Conservation (phyloP, 23 tunicate species). For the Pegea sp. region DNA sequence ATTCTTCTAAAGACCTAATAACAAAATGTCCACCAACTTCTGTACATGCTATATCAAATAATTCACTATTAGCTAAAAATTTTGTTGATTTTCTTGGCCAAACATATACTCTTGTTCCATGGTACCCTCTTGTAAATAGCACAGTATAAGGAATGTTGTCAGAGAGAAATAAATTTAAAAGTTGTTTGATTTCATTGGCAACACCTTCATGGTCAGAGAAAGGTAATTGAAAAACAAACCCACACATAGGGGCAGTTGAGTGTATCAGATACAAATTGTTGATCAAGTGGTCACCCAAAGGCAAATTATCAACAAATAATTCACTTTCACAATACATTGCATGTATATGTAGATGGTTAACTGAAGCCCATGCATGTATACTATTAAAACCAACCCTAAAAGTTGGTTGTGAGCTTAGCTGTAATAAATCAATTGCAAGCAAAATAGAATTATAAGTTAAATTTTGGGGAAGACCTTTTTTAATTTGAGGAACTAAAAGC, state of each 20-base stretch:
- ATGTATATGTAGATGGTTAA: conserved; percentile 87
- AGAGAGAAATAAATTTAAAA: no score
- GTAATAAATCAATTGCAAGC: conserved; percentile 42
- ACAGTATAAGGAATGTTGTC: conserved; percentile 65
- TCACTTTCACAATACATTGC: conserved; percentile 55
- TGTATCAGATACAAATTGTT: no score
- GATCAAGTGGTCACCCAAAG: no score
- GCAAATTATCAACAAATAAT: conserved; percentile 31
- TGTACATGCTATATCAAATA: conserved; percentile 83
- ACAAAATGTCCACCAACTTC: conserved; percentile 87
- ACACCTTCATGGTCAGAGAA: no score
- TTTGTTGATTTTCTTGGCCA: conserved; percentile 62
- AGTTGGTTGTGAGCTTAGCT: conserved; percentile 51
- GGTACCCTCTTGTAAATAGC: conserved; percentile 16
- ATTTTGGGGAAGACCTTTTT: conserved; percentile 29
- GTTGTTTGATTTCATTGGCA: no score
- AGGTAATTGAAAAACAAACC: no score
- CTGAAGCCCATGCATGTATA: conserved; percentile 95
- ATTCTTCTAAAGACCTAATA: conserved; percentile 38
- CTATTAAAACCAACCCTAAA: conserved; percentile 86
- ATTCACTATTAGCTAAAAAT: conserved; percentile 4
- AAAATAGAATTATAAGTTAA: conserved; percentile 34
- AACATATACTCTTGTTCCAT: conserved; percentile 15
- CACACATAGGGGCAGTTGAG: no score
- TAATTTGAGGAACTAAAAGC: conserved; percentile 24